A percentile compares a stretch with the other conserved stretches of the same genome.
Evolutionary conservation across 2,113 vertebrate species (phyloP).

Genomic region (Burhinus bistriatus): DNA sequence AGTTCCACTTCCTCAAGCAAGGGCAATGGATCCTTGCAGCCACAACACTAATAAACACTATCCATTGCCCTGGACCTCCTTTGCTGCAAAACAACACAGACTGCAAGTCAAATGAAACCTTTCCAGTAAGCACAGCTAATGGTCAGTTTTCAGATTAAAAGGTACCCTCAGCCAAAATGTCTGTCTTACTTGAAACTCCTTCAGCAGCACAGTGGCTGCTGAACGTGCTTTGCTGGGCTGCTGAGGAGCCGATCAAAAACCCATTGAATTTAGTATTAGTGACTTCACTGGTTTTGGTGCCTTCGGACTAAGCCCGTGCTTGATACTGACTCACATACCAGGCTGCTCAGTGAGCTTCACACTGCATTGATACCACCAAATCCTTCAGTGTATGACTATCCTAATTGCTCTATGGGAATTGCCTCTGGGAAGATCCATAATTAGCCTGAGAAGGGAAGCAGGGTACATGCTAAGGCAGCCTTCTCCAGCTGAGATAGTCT

Average conservation of each 20-base stretch:
- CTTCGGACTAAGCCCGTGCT: neutral
- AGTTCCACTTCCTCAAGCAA: neutral
- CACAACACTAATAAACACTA: neutral
- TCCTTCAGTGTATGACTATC: too few species aligned
- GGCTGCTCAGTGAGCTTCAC: neutral
- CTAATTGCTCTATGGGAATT: neutral
- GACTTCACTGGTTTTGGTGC: neutral
- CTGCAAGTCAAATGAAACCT: neutral
- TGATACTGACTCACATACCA: neutral
- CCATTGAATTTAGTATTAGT: neutral
- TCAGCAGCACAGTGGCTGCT: neutral
- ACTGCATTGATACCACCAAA: neutral
- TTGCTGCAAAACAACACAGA: neutral
- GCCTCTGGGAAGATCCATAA: neutral
- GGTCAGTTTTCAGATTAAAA: neutral
- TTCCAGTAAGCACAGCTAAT: neutral
- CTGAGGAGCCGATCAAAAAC: accelerated
- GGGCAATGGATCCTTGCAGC: neutral
- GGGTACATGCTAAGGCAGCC: neutral
- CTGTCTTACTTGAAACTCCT: neutral
- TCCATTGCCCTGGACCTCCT: neutral
- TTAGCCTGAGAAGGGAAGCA: neutral
- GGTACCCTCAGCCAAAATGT: neutral
- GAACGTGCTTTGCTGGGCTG: accelerated
- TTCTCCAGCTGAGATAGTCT: neutral